Evolutionary conservation across 2,113 vertebrate genomes (phyloP), one percentile per base, ranked within the genome.

Genomic region (Cottus gobio): DNA sequence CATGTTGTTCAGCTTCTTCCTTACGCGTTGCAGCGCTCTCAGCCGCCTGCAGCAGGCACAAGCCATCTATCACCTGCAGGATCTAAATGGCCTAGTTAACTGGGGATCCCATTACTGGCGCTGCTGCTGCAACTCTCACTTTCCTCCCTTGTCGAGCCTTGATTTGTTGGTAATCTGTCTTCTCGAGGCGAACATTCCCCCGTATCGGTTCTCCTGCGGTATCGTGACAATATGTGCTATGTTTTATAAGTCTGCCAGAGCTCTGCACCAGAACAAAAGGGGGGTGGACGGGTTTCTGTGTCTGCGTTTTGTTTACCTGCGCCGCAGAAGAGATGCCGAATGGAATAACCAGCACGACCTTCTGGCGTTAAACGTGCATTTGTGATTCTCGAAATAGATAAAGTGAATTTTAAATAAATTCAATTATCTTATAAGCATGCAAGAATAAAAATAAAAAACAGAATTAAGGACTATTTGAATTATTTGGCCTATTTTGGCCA

Each of bases 21-120:
- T 58, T 78, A 13, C 28, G 58, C 2, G 34, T 74, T 64, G 75
- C n/a, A 54, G 34, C 22, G 50, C 44, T 63, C 50, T 60, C 67
- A 12, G 58, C 48, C 50, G 18, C 54, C 63, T 70, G 54, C 4
- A 52, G 71, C 67, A 86, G 39, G 44, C 54, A 46, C 24, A 46
- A 66, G 31, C 81, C 56, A 74, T 90, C 78, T 80, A 90, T 91
- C 88, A 87, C 81, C 85, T 44, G 30, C 28, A 81, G 89, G 60
- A 87, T 88, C 85, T 75, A 83, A 90, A 88, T 85, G 82, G 79
- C 82, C 92, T 56, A 77, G 83, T 90, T 87, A 89, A 82, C 87
- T 46, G 46, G 74, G 75, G 90, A 90, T 91, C 82, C 63, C 75
- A 71, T 93, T 90, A 85, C 92, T 50, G 67, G 66, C 61, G 22